Evolutionary conservation across 1,140 invertebrate species (phyloP).

Genomic region (Drosophila teissieri): DNA sequence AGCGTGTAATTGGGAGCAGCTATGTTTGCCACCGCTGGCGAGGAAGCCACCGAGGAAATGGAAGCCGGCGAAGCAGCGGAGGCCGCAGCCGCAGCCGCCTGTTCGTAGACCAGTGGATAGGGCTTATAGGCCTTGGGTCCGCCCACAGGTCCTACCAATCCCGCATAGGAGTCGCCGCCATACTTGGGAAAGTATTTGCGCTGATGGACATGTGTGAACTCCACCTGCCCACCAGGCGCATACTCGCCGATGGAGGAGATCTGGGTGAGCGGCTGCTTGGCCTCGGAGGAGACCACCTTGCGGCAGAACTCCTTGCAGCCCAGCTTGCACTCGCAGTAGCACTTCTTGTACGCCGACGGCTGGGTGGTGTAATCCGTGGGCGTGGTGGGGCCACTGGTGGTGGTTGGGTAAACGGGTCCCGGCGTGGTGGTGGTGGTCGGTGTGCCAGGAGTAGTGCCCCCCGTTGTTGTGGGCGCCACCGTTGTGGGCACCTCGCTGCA

Average conservation of each 20-base stretch:
- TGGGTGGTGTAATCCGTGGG: background rate
- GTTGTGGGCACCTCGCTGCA: conserved; percentile 67
- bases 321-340: conserved; percentile 77
- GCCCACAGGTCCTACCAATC: conserved; percentile 12
- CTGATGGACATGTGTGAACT: conserved; percentile 66
- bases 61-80: conserved; percentile 5
- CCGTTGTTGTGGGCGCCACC: background rate
- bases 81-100: conserved; percentile 26
- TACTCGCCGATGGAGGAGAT: conserved; percentile 64
- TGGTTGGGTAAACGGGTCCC: background rate
- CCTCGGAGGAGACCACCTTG: conserved; percentile 54
- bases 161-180: conserved; percentile 18
- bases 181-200: conserved; percentile 64
- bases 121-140: conserved; percentile 47
- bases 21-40: conserved; percentile 38
- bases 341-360: conserved; percentile 56
- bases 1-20: conserved; percentile 70
- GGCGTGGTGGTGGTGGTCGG: conserved; percentile 25
- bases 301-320: conserved; percentile 82
- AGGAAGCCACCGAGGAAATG: conserved; percentile 17
- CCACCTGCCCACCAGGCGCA: conserved; percentile 60
- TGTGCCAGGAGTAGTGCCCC: conserved; percentile 4
- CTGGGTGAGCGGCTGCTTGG: conserved; percentile 70
- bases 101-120: conserved; percentile 52
- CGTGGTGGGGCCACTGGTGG: background rate